phyloP scores from a whole-genome alignment of 2,113 vertebrate species.

The Hypomesus transpacificus region DNA sequence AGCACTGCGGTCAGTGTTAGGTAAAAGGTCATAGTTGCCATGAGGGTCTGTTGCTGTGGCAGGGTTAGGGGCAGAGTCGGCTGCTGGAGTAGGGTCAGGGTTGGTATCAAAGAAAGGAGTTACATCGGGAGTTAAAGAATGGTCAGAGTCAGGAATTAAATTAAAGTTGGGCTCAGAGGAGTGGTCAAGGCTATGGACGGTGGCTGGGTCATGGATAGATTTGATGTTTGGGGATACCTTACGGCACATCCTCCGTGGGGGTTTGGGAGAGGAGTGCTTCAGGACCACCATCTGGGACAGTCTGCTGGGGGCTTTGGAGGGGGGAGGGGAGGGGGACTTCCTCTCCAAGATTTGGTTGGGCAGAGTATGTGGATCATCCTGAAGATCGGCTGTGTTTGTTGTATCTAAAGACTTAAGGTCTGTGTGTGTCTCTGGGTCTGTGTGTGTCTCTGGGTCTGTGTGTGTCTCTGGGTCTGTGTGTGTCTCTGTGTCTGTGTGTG shows the following conservation, averaged over 20 bases:
- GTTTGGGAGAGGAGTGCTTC: conserved; percentile 74
- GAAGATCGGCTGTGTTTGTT: conserved; percentile 48
- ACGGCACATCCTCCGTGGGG: conserved; percentile 74
- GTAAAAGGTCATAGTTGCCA: too few species aligned
- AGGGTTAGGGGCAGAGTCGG: too few species aligned
- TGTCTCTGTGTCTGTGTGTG: conserved; percentile 42
- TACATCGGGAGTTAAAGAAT: background rate
- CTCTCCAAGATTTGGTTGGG: conserved; percentile 58
- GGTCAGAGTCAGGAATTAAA: background rate
- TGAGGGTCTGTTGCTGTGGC: too few species aligned
- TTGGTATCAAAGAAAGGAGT: background rate
- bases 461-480: conserved; percentile 6
- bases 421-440: background rate
- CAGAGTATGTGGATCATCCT: conserved; percentile 56
- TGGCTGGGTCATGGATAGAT: background rate
- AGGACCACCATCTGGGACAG: conserved; percentile 74
- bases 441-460: background rate
- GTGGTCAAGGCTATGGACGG: background rate
- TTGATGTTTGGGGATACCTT: conserved; percentile 47
- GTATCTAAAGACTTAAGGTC: conserved; percentile 22
- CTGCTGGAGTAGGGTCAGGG: background rate
- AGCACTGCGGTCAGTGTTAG: too few species aligned
- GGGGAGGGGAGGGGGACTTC: conserved; percentile 60
- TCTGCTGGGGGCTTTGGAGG: conserved; percentile 66
- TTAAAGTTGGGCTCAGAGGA: background rate